Conservation (phyloP, 1,140 invertebrate genomes). For the Drosophila murphyi region DNA sequence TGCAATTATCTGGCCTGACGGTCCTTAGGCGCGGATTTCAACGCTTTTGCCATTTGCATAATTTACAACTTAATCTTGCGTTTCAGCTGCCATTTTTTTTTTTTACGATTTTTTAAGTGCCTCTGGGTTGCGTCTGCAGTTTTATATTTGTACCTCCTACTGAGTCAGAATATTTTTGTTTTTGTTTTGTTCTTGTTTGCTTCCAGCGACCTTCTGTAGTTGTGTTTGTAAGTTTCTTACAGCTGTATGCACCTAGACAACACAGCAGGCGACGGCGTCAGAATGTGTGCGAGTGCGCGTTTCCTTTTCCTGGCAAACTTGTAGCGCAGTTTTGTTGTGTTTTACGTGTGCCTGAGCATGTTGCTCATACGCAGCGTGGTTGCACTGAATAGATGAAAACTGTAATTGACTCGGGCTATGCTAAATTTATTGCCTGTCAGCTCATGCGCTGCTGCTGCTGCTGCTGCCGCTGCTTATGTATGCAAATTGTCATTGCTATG, state of each 20-base stretch:
- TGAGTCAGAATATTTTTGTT: slow-evolving; percentile 29
- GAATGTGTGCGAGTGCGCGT: slow-evolving; percentile 9
- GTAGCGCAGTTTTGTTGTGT: slow-evolving; percentile 8
- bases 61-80: slow-evolving; percentile 56
- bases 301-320: slow-evolving; percentile 47
- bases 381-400: slow-evolving; percentile 39
- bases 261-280: slow-evolving; percentile 29
- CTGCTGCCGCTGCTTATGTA: slow-evolving; percentile 60
- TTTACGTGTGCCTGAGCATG: slow-evolving; percentile 11
- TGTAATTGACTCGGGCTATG: slow-evolving; percentile 75
- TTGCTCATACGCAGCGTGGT: slow-evolving; percentile 61
- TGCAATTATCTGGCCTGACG: slow-evolving; percentile 65
- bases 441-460: slow-evolving; percentile 17
- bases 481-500: slow-evolving; percentile 79
- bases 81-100: slow-evolving; percentile 15
- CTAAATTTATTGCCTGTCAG: slow-evolving; percentile 70
- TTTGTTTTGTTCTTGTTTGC: slow-evolving; percentile 29
- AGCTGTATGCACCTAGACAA: slow-evolving; percentile 50
- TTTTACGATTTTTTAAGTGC: slow-evolving; percentile 76
- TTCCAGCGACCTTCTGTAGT: slow-evolving; percentile 27
- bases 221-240: slow-evolving; percentile 35
- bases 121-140: slow-evolving; percentile 26
- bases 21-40: slow-evolving; percentile 73
- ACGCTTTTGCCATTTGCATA: slow-evolving; percentile 70
- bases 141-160: slow-evolving; percentile 5